phyloP scores from a whole-genome alignment of 2,113 vertebrate genomes.

The Balaeniceps rex region DNA sequence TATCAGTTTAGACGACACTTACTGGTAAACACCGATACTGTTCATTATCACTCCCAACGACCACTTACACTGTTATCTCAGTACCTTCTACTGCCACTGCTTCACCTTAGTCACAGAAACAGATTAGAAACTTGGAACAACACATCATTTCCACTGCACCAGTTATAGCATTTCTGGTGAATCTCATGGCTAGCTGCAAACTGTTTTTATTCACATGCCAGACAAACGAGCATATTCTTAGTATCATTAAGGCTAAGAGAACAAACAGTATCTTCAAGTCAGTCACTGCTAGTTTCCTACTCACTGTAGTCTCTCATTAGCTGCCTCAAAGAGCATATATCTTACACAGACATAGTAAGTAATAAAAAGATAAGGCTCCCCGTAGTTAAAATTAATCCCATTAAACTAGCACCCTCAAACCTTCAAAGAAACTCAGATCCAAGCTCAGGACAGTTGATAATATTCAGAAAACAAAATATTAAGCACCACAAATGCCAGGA shows the following conservation, averaged over 20 bases:
- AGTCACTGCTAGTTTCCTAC: not conserved
- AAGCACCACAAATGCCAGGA: not conserved
- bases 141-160: not conserved
- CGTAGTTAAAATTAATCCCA: not conserved
- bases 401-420: not conserved
- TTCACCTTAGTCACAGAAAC: not conserved
- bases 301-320: not conserved
- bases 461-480: not conserved
- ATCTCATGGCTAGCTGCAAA: not conserved
- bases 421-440: not conserved
- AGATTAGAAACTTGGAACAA: not conserved
- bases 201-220: not conserved
- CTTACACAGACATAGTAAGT: not conserved
- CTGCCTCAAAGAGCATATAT: not conserved
- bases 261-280: not conserved
- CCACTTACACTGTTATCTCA: not conserved
- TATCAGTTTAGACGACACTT: not conserved
- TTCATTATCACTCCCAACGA: not conserved
- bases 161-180: not conserved
- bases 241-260: not conserved
- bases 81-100: not conserved
- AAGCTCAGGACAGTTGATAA: not conserved
- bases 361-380: not conserved
- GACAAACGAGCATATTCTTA: rapidly evolving
- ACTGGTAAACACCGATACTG: not conserved